Base-by-base conservation (phyloP, 2,888 invertebrate species). In the Tetragnatha montana region DNA sequence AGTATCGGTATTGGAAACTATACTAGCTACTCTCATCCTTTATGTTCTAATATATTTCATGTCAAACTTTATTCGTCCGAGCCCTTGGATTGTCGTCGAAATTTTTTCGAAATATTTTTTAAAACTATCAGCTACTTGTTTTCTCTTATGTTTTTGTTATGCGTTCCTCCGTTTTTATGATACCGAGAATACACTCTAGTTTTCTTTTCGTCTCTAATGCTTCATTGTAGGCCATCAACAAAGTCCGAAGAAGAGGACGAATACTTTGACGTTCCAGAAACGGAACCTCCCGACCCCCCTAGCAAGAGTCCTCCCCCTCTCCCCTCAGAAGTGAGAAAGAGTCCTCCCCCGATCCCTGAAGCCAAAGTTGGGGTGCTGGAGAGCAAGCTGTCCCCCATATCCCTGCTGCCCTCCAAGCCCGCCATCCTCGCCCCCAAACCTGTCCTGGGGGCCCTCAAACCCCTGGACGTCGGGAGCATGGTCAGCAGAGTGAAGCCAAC, bases 171-270 rank as follows among this genome's bases (percentile, higher is more conserved):
- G 2, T 35, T 2, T 35, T 35, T 35, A 35, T 35, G 1, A 35
- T 35, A 35, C 4, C 35, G 4, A 35, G 7, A 17, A 10, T 7
- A 4, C 21, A 19, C 21, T 21, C 6, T 73, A 73, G 35, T 73
- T 21, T 73, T 73, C 21, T 73, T 73, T 73, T 14, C 8, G 10
- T 2, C 73, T 21, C 17, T 6, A 49, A 3, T 76, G 75, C 68
- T 68, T 69, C 10, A 1, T 68, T 75, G 10, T 19, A 85, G 89
- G 49, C n/a, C 81, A 1, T 69, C 71, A 14, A 21, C 22, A 6
- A 89, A 89, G 75, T 89, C 85, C 17, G 90, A 90, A 75, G 90
- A 90, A 73, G 90, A 87, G 19, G 83, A 87, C 76, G 87, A 90
- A 35, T 87, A 84, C 49, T 90, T 84, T 49, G 82, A 87, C 10